A percentile compares a stretch with the other conserved stretches of the same genome.
These are phyloP conservation scores for Micrasema minimum DNA, from an alignment of 1,140 invertebrate genomes.

Conservation along the genomic window DNA sequence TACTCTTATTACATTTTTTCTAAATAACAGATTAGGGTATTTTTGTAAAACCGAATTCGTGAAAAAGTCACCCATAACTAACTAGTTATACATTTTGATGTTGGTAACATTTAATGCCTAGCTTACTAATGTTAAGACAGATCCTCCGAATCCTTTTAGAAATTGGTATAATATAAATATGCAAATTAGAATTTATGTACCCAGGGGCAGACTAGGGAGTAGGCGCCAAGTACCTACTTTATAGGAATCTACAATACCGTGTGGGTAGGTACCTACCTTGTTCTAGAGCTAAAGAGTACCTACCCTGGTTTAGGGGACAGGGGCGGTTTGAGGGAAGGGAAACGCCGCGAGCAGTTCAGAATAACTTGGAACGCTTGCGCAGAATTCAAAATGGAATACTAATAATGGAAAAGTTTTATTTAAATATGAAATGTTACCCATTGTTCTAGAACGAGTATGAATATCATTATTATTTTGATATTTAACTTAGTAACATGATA, in stretches of 20 bases:
- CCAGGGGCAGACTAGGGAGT: conserved; percentile 12
- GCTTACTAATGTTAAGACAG: no score
- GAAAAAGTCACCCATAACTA: no score
- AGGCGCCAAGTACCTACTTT: background rate
- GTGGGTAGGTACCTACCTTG: conserved; percentile 1
- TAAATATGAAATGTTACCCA: conserved; percentile 34
- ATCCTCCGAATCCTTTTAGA: conserved; percentile 32
- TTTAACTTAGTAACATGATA: background rate
- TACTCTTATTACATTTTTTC: no score
- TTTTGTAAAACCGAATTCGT: no score
- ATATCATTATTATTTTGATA: background rate
- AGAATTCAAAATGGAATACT: conserved; percentile 33
- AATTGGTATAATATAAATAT: conserved; percentile 41
- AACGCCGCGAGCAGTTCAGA: conserved; percentile 31
- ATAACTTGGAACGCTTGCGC: conserved; percentile 31
- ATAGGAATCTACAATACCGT: background rate
- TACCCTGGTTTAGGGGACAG: background rate
- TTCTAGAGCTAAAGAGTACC: no score
- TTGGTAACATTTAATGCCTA: no score
- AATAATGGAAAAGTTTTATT: conserved; percentile 41
- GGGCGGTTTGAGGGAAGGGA: background rate
- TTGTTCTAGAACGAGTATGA: conserved; percentile 3
- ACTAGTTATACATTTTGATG: no score
- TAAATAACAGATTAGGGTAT: no score
- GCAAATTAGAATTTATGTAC: conserved; percentile 36